These are phyloP conservation scores for Cyanoramphus novaezelandiae DNA, from an alignment of 2,113 vertebrate species.

Conservation along the genomic window DNA sequence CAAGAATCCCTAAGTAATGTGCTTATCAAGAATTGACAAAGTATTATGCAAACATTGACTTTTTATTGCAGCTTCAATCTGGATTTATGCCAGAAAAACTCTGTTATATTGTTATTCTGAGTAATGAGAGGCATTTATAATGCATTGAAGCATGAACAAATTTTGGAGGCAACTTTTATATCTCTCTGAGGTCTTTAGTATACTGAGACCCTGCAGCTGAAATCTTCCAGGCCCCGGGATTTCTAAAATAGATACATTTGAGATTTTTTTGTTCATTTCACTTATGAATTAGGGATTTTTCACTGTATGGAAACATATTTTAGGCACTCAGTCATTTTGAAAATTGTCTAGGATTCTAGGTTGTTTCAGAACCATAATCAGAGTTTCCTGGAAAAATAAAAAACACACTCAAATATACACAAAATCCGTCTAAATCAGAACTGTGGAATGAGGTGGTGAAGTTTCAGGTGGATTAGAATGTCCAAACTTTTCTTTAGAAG, in stretches of 20 bases:
- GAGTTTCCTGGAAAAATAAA: not conserved
- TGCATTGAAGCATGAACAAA: not conserved
- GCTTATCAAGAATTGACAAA: conserved; percentile 33
- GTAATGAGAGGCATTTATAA: conserved; percentile 11
- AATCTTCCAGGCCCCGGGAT: not conserved
- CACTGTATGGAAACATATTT: not conserved
- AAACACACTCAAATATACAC: not conserved
- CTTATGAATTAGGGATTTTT: not conserved
- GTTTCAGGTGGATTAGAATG: not conserved
- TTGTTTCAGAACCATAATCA: not conserved
- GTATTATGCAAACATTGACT: conserved; percentile 28
- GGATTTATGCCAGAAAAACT: not conserved
- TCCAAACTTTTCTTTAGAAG: not conserved
- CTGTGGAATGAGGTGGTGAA: not conserved
- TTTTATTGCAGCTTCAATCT: conserved; percentile 37
- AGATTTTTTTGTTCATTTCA: not conserved
- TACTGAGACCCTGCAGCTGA: not conserved
- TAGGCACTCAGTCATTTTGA: not conserved
- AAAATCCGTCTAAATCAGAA: not conserved
- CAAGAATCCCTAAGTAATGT: not conserved
- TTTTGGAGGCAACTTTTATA: not conserved
- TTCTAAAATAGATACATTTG: not conserved
- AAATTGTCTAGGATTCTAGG: not conserved
- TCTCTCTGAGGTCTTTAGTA: conserved; percentile 3
- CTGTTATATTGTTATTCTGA: conserved; percentile 19